Evolutionary conservation across 2,888 invertebrate genomes (phyloP).

Genomic region (Mesorhabditis spiculigera): DNA sequence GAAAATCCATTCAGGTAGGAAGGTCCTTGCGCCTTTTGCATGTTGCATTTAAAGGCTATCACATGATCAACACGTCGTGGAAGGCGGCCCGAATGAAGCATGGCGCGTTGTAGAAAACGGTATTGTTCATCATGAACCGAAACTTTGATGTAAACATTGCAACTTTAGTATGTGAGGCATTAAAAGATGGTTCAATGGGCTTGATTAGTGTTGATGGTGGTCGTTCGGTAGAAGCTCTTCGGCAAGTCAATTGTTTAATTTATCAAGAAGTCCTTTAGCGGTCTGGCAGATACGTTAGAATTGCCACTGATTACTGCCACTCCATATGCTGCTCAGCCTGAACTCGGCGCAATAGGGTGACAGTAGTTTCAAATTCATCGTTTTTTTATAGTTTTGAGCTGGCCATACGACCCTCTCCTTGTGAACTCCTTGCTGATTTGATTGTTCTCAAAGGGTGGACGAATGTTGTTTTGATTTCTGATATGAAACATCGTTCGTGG

Average conservation of each 20-base stretch:
- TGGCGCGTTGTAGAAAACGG: conserved; percentile 37
- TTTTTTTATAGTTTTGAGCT: conserved; percentile 49
- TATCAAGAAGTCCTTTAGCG: conserved; percentile 6
- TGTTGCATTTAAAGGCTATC: conserved; percentile 26
- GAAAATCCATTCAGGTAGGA: conserved; percentile 37
- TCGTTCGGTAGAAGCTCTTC: conserved; percentile 32
- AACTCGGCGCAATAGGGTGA: neutral
- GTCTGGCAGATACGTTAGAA: conserved; percentile 37
- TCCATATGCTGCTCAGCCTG: conserved; percentile 7
- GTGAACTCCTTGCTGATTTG: conserved; percentile 88
- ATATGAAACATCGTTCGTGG: conserved; percentile 78
- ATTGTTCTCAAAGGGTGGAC: conserved; percentile 87
- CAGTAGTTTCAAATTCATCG: neutral
- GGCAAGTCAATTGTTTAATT: conserved; percentile 8
- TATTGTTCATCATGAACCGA: conserved; percentile 7
- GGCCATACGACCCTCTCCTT: conserved; percentile 88
- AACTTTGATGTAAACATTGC: neutral
- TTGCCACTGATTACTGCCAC: conserved; percentile 35
- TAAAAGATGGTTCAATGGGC: conserved; percentile 55
- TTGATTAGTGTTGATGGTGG: conserved; percentile 48
- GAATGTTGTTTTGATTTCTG: conserved; percentile 82
- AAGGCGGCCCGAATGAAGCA: conserved; percentile 31
- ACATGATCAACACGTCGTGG: conserved; percentile 34
- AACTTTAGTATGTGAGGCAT: conserved; percentile 46
- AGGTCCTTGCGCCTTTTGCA: neutral